Evolutionary conservation across 2,797 vertebrate species (phyloP), one percentile per base, ranked within the genome.

Genomic region (Lophotriccus pileatus): DNA sequence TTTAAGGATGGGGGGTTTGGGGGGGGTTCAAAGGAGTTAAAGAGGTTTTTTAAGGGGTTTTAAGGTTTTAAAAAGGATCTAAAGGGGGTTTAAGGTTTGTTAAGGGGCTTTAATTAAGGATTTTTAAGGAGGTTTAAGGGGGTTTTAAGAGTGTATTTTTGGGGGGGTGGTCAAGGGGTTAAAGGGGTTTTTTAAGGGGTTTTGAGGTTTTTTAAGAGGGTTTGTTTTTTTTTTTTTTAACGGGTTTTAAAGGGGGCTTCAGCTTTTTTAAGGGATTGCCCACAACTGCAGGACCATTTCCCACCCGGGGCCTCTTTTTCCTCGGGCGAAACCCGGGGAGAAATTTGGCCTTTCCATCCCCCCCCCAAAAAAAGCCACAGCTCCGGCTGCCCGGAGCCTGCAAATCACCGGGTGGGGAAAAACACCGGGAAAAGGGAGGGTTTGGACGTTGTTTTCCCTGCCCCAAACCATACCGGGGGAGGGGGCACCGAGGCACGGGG

Each of bases 311-410:
- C 74, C 64, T 19, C 80, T 55, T 78, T 78, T 52, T 46, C 46
- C 22, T 23, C 24, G 11, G 11, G 7, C 53, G 25, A 58, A 59
- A 21, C 15, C 84, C 72, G 7, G 1, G 1, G 2, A 92, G 90
- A 77, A 86, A 92, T 88, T 92, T 46, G 72, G 32, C 17, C 11
- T 79, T 44, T 87, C 2, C 50, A 13, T 36, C 27, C 5, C 27
- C 37, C 36, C 39, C 39, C 39, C 39, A 12, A 44, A 44, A 46
- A 2, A 12, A 64, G 62, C 78, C 36, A 3, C 23, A 8, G 72
- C 16, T 34, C 50, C 56, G 69, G 70, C 92, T 75, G 75, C 76
- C 49, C 24, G 64, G 87, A 89, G 90, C 94, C 87, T 64, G 63
- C 81, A 91, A 89, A 91, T 74, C 12, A 91, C 60, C 0, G 74